phyloP scores from a whole-genome alignment of 2,113 vertebrate genomes.

The Ceuthmochares aereus region DNA sequence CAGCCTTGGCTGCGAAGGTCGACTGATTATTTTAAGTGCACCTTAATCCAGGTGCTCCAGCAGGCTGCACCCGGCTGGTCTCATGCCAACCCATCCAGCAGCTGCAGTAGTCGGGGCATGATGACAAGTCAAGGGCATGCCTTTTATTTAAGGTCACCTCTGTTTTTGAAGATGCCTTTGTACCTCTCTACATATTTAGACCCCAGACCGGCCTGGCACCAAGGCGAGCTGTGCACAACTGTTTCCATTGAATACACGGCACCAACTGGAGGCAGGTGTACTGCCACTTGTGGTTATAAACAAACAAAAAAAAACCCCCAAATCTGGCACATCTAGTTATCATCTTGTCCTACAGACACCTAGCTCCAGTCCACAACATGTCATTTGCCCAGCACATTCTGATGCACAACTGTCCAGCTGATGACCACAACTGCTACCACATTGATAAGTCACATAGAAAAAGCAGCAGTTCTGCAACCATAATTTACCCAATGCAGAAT shows the following conservation, averaged over 20 bases:
- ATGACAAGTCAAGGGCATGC: not conserved
- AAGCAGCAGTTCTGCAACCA: not conserved
- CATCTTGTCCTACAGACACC: not conserved
- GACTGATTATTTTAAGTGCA: not conserved
- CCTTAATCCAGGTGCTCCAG: not conserved
- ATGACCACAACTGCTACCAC: not conserved
- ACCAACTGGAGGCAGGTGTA: not conserved
- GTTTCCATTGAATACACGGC: not conserved
- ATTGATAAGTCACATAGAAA: not conserved
- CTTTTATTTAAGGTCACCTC: not conserved
- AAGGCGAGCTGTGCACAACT: not conserved
- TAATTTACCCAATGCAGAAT: not conserved
- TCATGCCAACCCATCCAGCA: accelerated
- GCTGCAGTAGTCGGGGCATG: not conserved
- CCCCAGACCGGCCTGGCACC: no score
- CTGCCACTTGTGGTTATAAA: not conserved
- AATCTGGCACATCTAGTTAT: not conserved
- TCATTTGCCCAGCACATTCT: not conserved
- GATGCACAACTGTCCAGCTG: accelerated
- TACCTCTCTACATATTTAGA: not conserved
- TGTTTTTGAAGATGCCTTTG: not conserved
- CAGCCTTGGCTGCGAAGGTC: not conserved
- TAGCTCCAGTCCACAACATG: not conserved
- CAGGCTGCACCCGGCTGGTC: not conserved
- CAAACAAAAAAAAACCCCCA: not conserved